Conservation (phyloP, 2,797 vertebrate genomes). For the Meriones psammophilus region DNA sequence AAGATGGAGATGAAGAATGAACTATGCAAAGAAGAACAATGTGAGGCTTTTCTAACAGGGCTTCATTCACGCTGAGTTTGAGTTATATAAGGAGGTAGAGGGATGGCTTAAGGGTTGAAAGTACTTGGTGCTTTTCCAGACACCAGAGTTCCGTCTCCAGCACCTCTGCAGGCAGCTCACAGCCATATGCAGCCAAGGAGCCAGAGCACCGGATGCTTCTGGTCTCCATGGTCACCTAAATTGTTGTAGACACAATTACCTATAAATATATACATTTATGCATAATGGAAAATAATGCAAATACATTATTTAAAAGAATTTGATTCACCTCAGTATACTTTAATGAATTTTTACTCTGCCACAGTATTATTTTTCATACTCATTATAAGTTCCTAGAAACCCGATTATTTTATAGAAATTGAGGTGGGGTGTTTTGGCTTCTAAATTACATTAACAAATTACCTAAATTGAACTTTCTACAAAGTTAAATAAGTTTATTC, state of each 20-base stretch:
- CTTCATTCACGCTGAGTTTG: background rate
- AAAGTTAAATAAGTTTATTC: slow-evolving; percentile 75
- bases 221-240: background rate
- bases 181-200: background rate
- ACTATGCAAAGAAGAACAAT: background rate
- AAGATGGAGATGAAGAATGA: background rate
- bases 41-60: background rate
- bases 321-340: background rate
- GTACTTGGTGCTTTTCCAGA: background rate
- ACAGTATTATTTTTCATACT: background rate
- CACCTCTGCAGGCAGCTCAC: background rate
- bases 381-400: background rate
- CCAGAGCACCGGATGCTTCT: background rate
- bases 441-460: slow-evolving; percentile 58
- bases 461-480: slow-evolving; percentile 56
- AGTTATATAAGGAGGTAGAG: background rate
- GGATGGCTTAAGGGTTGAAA: background rate
- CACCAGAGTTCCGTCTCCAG: background rate
- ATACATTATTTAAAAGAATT: background rate
- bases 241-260: background rate
- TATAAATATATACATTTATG: background rate
- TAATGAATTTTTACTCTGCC: background rate
- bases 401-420: background rate
- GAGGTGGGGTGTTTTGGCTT: background rate
- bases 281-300: background rate